Evolutionary conservation across 2,113 vertebrate genomes (phyloP), one percentile per base, ranked within the genome.

Genomic region (Nesogale talazaci): DNA sequence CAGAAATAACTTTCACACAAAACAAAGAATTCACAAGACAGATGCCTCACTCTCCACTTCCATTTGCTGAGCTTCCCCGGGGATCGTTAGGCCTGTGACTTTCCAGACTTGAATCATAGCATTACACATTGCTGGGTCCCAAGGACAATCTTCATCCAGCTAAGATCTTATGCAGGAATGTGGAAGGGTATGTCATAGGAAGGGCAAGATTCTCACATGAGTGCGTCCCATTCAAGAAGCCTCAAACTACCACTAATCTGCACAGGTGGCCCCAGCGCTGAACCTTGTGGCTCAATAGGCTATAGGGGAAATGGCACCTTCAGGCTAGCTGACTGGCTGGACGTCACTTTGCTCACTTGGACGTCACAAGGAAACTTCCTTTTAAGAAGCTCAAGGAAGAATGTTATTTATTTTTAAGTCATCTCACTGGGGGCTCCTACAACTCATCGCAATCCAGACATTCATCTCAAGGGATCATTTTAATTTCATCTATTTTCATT

Each of bases 21-120:
- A 88, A 74, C 52, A 9, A 86, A 85, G 56, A 81, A 75, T 38
- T 25, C n/a, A n/a, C n/a, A 72, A 40, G n/a, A 74, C 63, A 90
- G 86, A 75, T 65, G 15, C 2, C 2, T n/a, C 40, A 12, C 6
- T 15, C 6, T 22, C 11, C 8, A 17, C 27, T 1, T 57, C 3
- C 61, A 10, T 42, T 19, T 25, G 1, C n/a, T 25, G 56, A n/a
- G 27, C 19, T 70, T 84, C 79, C n/a, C 77, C 59, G 76, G 27
- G 22, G 61, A 63, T 22, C 61, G 29, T 72, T 1, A 57, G 20
- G 52, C 59, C 31, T 63, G 22, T 3, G 23, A 22, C 36, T 72
- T 74, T 74, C 31, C 25, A 90, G 34, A 72, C 19, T 85, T 27
- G 42, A 10, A 46, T 27, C 6, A 67, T n/a, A 83, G 72, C 46